These are phyloP conservation scores for Macaria liturata DNA, from an alignment of 2,888 invertebrate genomes.

Conservation along the genomic window DNA sequence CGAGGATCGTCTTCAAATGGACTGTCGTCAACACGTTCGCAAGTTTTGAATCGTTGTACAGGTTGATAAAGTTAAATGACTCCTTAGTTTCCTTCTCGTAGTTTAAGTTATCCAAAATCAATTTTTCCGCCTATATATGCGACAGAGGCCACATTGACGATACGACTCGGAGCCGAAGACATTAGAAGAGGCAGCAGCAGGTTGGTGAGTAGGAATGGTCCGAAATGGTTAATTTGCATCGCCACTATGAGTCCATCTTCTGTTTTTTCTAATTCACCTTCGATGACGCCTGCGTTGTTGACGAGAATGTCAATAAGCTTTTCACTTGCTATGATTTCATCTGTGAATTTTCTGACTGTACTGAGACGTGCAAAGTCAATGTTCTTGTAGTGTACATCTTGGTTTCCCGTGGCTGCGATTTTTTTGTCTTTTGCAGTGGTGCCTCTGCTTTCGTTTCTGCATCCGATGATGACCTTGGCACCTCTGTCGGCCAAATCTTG, in stretches of 20 bases:
- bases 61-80: slow-evolving; percentile 84
- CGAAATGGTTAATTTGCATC: slow-evolving; percentile 84
- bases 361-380: slow-evolving; percentile 79
- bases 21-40: slow-evolving; percentile 85
- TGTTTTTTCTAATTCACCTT: slow-evolving; percentile 65
- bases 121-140: slow-evolving; percentile 49
- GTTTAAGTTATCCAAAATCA: slow-evolving; percentile 51
- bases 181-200: slow-evolving; percentile 77
- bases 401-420: slow-evolving; percentile 50
- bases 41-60: slow-evolving; percentile 77
- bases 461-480: slow-evolving; percentile 91
- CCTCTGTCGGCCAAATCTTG: slow-evolving; percentile 87
- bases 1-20: slow-evolving; percentile 87
- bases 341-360: slow-evolving; percentile 84
- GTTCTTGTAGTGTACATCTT: slow-evolving; percentile 60
- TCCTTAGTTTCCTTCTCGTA: slow-evolving; percentile 36
- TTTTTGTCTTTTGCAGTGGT: slow-evolving; percentile 71
- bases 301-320: slow-evolving; percentile 82
- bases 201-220: slow-evolving; percentile 86
- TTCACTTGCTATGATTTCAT: slow-evolving; percentile 77
- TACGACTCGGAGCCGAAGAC: slow-evolving; percentile 64
- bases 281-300: slow-evolving; percentile 84
- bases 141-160: slow-evolving; percentile 65
- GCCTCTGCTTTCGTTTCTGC: slow-evolving; percentile 87
- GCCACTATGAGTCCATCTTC: slow-evolving; percentile 84